These are phyloP conservation scores for Struthidea cinerea DNA, from an alignment of 2,113 vertebrate species.

Conservation along the genomic window DNA sequence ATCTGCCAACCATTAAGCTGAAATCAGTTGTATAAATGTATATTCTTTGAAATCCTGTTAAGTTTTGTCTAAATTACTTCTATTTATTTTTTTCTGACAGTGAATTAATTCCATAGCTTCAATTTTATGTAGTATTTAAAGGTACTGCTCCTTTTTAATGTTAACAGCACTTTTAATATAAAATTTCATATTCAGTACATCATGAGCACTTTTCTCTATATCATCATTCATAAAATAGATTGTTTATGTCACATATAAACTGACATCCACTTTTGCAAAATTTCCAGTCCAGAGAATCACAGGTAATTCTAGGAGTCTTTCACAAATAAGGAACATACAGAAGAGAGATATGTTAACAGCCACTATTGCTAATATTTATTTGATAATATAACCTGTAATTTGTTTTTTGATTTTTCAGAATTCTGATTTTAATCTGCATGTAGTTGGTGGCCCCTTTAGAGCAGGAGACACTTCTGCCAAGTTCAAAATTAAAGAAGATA, in stretches of 20 bases:
- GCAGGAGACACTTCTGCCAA: not conserved
- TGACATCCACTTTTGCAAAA: not conserved
- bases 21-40: not conserved
- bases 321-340: not conserved
- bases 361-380: not conserved
- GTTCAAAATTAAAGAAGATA: not conserved
- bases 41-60: not conserved
- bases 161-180: not conserved
- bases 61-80: not conserved
- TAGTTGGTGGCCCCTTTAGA: not conserved
- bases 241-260: not conserved
- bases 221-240: not conserved
- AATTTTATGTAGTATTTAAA: not conserved
- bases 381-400: not conserved
- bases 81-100: not conserved
- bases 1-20: not conserved
- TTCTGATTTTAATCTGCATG: not conserved
- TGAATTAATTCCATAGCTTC: not conserved
- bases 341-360: not conserved
- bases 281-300: not conserved
- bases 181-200: not conserved
- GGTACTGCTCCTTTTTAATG: not conserved
- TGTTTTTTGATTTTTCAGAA: not conserved
- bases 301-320: not conserved
- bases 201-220: not conserved